Evolutionary conservation across 2,888 invertebrate genomes (phyloP), one percentile per base, ranked within the genome.

Genomic region (Phalera bucephala): DNA sequence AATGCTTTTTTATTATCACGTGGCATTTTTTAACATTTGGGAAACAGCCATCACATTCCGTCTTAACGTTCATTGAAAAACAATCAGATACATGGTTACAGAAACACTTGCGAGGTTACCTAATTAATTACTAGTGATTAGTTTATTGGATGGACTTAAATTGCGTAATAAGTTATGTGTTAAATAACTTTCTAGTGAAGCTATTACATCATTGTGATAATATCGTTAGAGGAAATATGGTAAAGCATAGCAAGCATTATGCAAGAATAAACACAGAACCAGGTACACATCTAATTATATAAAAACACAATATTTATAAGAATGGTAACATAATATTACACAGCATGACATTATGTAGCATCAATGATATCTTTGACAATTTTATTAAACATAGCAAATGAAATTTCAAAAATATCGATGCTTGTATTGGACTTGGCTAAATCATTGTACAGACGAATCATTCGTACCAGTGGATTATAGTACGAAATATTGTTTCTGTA

Each of bases 241-340:
- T 80, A 38, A 76, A 77, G 0, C 39, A 77, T 28, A 46, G 58
- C 45, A 0, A 46, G 66, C 15, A 35, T 38, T 0, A 40, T 51
- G 19, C 48, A 58, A 0, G 52, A 41, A 27, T 42, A 0, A 41
- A 25, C 2, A 20, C 37, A 1, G 72, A 73, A 40, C 79, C 75
- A 0, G 57, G 27, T 8, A 59, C 62, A 1, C 64, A 79, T 1
- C 33, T n/a, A n/a, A n/a, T n/a, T n/a, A n/a, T n/a, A n/a, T n/a
- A n/a, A n/a, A n/a, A n/a, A n/a, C n/a, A n/a, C n/a, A n/a, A n/a
- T n/a, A n/a, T n/a, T n/a, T n/a, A n/a, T n/a, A n/a, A n/a, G n/a
- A n/a, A n/a, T n/a, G n/a, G n/a, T n/a, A n/a, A n/a, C n/a, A n/a
- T n/a, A n/a, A n/a, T n/a, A n/a, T n/a, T n/a, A n/a, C n/a, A n/a